Evolutionary conservation across 2,888 invertebrate genomes (phyloP), one percentile per base, ranked within the genome.

Genomic region (Yponomeuta plumbellus): DNA sequence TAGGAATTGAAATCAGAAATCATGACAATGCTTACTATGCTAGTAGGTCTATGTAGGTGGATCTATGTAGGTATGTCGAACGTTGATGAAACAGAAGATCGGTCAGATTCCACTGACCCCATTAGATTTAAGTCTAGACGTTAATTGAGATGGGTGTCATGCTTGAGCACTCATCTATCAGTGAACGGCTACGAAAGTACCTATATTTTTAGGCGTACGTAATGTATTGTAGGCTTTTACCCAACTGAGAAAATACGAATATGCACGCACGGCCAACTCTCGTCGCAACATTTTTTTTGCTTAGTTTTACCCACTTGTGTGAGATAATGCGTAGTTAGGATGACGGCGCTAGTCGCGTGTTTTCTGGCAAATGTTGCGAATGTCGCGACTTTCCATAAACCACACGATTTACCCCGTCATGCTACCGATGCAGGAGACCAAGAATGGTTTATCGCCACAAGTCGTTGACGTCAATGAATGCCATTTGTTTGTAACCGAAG

Each of bases 61-160:
- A n/a, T n/a, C n/a, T 20, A n/a, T 11, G 10, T 62, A 66, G 67
- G 58, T 68, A 22, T 66, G 66, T 68, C 66, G 64, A 67, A 26
- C 66, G 66, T 68, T 66, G 64, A 67, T 68, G 69, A 67, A 34
- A 61, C 67, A 69, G 61, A 72, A 71, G 70, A 65, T 68, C 74
- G 71, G 73, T 73, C 74, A 71, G 71, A 72, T 73, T 74, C 74
- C 75, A 75, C 72, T 82, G 84, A 81, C 84, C 84, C 78, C 81
- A 80, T 85, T 84, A 83, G 81, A 81, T 84, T 34, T 81, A 83
- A n/a, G 61, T 61, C 34, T n/a, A 23, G 34, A 17, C 61, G 11
- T 58, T 58, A 17, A 52, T 17, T 21, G 22, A 8, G 0, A 56
- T 5, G n/a, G 56, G n/a, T 20, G 5, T 5, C n/a, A 56, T 58